These are phyloP conservation scores for Drosophila tristis DNA, from an alignment of 1,140 invertebrate species.

Conservation along the genomic window DNA sequence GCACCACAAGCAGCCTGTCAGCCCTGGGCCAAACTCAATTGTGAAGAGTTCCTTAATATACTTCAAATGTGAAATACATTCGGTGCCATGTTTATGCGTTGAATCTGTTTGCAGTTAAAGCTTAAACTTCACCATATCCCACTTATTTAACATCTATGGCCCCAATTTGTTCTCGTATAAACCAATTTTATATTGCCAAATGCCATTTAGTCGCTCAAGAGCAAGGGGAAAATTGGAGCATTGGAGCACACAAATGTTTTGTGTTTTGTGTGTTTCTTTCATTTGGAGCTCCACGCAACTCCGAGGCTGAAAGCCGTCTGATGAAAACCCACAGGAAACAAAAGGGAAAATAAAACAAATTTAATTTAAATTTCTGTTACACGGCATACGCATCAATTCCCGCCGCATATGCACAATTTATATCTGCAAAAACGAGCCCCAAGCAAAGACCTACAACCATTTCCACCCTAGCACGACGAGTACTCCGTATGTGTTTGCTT, in stretches of 20 bases:
- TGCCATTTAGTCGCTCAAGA: background rate
- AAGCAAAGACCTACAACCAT: conserved; percentile 6
- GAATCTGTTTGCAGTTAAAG: conserved; percentile 1
- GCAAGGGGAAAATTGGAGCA: conserved; percentile 4
- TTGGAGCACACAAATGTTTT: conserved; percentile 19
- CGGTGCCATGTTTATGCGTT: conserved; percentile 19
- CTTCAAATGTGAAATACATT: conserved; percentile 39
- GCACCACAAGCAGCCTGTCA: conserved; percentile 41
- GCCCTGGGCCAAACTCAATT: conserved; percentile 40
- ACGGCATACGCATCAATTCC: conserved; percentile 49
- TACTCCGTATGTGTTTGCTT: conserved; percentile 41
- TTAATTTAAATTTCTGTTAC: conserved; percentile 75
- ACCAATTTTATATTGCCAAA: conserved; percentile 16
- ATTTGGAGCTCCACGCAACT: background rate
- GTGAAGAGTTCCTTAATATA: conserved; percentile 35
- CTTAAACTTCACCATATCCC: conserved; percentile 9
- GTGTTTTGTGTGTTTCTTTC: conserved; percentile 15
- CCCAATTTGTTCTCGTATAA: background rate
- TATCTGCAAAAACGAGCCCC: conserved; percentile 18
- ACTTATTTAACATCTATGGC: no score
- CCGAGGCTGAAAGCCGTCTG: background rate
- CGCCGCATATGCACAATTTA: conserved; percentile 66
- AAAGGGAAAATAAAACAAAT: conserved; percentile 55
- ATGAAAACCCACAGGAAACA: conserved; percentile 38
- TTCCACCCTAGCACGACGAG: background rate